phyloP scores from a whole-genome alignment of 2,113 vertebrate genomes.

The Tragelaphus strepsiceros region DNA sequence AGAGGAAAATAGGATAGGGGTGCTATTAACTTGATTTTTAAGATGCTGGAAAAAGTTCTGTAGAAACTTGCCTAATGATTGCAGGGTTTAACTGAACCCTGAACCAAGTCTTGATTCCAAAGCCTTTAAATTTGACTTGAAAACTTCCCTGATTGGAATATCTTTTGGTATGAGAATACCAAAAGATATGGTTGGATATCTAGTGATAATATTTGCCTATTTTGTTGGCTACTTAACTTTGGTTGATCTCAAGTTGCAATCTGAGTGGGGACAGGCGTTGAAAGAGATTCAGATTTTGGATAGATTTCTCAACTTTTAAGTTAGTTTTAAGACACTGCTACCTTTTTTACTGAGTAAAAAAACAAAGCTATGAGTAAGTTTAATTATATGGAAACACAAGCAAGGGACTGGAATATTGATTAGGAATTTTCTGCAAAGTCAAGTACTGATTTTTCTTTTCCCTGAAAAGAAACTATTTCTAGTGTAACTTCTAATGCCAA shows the following conservation, averaged over 20 bases:
- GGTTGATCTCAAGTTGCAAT: background rate
- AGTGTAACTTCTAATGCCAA: background rate
- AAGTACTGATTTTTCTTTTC: background rate
- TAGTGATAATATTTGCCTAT: background rate
- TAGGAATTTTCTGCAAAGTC: background rate
- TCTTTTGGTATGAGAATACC: background rate
- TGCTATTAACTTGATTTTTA: background rate
- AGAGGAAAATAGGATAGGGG: background rate
- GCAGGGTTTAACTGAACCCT: background rate
- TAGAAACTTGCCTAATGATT: background rate
- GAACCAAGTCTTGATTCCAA: background rate
- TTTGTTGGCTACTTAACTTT: background rate
- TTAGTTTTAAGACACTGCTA: background rate
- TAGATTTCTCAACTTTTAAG: background rate
- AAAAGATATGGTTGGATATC: background rate
- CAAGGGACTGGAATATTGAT: background rate
- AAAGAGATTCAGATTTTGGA: background rate
- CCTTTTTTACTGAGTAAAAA: background rate
- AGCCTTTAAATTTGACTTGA: background rate
- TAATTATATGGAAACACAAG: background rate
- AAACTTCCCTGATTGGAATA: background rate
- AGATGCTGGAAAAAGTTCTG: background rate
- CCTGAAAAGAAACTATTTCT: background rate
- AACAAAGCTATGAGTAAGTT: background rate
- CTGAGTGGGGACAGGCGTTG: background rate